Base-by-base conservation (phyloP, 1,140 invertebrate genomes). In the Mesaphorura yosii region DNA sequence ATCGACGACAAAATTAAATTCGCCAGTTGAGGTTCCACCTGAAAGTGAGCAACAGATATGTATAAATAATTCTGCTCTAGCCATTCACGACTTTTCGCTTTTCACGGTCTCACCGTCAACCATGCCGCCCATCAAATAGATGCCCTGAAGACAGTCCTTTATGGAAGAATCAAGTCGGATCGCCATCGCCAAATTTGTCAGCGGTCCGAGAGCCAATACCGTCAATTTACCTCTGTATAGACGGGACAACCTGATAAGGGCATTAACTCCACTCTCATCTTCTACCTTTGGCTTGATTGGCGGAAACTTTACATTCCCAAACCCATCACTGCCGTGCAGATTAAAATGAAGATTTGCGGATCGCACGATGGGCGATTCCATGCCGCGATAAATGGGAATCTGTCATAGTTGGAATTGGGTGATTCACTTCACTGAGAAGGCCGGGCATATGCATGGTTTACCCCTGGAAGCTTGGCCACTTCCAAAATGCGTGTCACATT, bases 361-460 rank as follows among this genome's bases (percentile, higher is more conserved):
- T 7, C 23, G 7, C 17, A n/a, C 64, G 7, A 83, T 58, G 12
- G 75, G 64, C 7, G 73, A 68, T 20, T 69, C 58, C 7, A 75
- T 74, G 29, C 82, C 81, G 65, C 70, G 64, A 66, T 70, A 82
- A 22, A 83, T 75, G 42, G 81, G 81, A 60, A 83, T 75, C 80
- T 83, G 7, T 65, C 7, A 42, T 19, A 19, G 6, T 19, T 19
- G 7, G n/a, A 42, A n/a, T 25, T 14, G 10, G 10, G 12, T 74
- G 75, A 17, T 19, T 7, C 40, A 42, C 23, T 19, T 19, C 40
- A 42, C 17, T 12, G 7, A 19, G 7, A 12, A 7, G 6, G 6
- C n/a, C 7, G 7, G 23, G 19, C 17, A 6, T 19, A 17, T 42
- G 7, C 23, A 17, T 42, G 17, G 7, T 22, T 10, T 66, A 77